Evolutionary conservation across 2,797 vertebrate species (phyloP).

Genomic region (Cynodonichthys magdalenae): DNA sequence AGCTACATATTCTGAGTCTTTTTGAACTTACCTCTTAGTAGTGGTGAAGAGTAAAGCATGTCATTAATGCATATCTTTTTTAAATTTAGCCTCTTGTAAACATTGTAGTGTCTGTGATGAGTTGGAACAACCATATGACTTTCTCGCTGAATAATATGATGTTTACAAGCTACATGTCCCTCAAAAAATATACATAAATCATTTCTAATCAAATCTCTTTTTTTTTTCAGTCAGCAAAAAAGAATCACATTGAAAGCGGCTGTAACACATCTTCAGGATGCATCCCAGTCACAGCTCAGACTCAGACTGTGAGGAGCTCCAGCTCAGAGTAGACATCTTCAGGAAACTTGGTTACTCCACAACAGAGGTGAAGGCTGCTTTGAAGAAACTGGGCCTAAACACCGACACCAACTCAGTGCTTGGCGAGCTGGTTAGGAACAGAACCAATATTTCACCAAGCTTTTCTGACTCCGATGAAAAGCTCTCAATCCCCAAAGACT

Average conservation of each 20-base stretch:
- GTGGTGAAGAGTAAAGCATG: no score
- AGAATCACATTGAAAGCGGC: conserved; percentile 7
- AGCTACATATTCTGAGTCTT: no score
- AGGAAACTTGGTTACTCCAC: conserved; percentile 92
- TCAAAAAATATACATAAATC: neutral
- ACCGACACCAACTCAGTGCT: conserved; percentile 92
- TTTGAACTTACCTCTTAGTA: no score
- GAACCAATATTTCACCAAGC: conserved; percentile 55
- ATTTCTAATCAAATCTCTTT: conserved; percentile 3
- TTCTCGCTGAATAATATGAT: neutral
- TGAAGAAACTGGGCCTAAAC: conserved; percentile 86
- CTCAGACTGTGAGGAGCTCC: conserved; percentile 73
- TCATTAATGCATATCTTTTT: no score
- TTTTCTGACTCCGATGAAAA: conserved; percentile 46
- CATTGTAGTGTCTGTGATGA: no score
- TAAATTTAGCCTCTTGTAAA: no score
- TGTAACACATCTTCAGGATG: conserved; percentile 56
- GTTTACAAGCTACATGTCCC: no score
- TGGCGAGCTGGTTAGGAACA: conserved; percentile 88
- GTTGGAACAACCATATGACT: neutral
- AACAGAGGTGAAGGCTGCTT: conserved; percentile 81
- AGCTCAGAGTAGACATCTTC: conserved; percentile 89
- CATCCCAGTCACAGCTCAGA: conserved; percentile 41
- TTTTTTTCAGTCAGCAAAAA: neutral
- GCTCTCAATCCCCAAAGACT: conserved; percentile 67